These are phyloP conservation scores for Neodiprion lecontei DNA, from an alignment of 1,140 invertebrate genomes.

Conservation along the genomic window DNA sequence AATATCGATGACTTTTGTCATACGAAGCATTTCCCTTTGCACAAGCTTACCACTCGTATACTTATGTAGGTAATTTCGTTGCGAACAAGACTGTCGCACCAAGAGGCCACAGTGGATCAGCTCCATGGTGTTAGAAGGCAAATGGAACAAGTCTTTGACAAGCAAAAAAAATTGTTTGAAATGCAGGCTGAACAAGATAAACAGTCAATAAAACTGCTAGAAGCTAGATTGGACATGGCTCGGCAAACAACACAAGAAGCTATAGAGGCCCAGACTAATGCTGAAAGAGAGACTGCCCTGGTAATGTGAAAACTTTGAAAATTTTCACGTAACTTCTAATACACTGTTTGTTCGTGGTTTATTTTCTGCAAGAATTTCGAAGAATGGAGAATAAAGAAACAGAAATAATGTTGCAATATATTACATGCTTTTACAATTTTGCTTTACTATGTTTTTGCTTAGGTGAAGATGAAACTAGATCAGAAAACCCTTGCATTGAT, in stretches of 20 bases:
- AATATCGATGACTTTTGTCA: background rate
- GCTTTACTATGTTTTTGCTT: conserved; percentile 16
- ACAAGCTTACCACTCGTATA: background rate
- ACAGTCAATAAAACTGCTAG: conserved; percentile 53
- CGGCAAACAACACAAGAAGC: conserved; percentile 49
- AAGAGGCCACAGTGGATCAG: conserved; percentile 52
- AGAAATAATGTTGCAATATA: conserved; percentile 6
- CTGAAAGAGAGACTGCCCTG: conserved; percentile 48
- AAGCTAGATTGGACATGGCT: conserved; percentile 49
- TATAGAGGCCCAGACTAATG: conserved; percentile 33
- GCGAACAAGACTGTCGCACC: conserved; percentile 50
- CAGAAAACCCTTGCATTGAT: conserved; percentile 42
- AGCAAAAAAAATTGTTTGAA: conserved; percentile 53
- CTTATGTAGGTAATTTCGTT: conserved; percentile 47
- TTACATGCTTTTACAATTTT: conserved; percentile 8
- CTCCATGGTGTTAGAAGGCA: conserved; percentile 53
- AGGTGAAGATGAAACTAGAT: conserved; percentile 49
- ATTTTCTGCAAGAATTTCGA: too few species aligned
- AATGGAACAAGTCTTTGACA: conserved; percentile 58
- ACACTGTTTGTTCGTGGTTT: background rate
- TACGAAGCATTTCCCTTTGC: background rate
- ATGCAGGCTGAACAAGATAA: conserved; percentile 50
- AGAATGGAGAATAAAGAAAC: background rate
- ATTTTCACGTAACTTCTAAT: background rate
- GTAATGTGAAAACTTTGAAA: conserved; percentile 28